Evolutionary conservation across 2,888 invertebrate genomes (phyloP).

Genomic region (Sinohyriopsis cumingii): DNA sequence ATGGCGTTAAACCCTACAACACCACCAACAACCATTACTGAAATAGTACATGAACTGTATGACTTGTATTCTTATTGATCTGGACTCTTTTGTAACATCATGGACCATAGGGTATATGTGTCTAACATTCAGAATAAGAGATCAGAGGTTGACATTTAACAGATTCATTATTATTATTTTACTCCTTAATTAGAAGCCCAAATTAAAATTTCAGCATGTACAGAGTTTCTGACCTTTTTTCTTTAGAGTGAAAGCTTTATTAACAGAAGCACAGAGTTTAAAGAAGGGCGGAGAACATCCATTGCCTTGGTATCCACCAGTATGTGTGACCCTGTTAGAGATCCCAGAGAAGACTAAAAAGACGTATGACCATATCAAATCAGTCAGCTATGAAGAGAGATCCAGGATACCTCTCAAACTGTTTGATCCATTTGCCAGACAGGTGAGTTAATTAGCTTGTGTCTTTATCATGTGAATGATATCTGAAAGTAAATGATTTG

Average conservation of each 20-base stretch:
- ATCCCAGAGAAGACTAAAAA: slow-evolving; percentile 57
- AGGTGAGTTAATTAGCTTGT: slow-evolving; percentile 40
- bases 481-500: neutral
- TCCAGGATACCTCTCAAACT: slow-evolving; percentile 64
- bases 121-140: too few relatives aligned
- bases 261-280: slow-evolving; percentile 80
- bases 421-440: slow-evolving; percentile 61
- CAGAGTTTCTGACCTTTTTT: slow-evolving; percentile 5
- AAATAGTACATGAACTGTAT: too few relatives aligned
- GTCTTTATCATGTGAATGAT: neutral
- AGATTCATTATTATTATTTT: too few relatives aligned
- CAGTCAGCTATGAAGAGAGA: slow-evolving; percentile 61
- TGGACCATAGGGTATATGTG: too few relatives aligned
- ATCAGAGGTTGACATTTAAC: too few relatives aligned
- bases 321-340: slow-evolving; percentile 74
- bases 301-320: slow-evolving; percentile 85
- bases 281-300: slow-evolving; percentile 78
- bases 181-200: too few relatives aligned
- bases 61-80: too few relatives aligned
- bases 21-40: too few relatives aligned
- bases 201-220: too few relatives aligned
- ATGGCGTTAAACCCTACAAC: too few relatives aligned
- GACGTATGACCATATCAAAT: slow-evolving; percentile 66
- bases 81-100: too few relatives aligned
- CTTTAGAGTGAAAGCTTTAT: slow-evolving; percentile 72